Evolutionary conservation across 2,888 invertebrate genomes (phyloP).

Genomic region (Neoaliturus tenellus): DNA sequence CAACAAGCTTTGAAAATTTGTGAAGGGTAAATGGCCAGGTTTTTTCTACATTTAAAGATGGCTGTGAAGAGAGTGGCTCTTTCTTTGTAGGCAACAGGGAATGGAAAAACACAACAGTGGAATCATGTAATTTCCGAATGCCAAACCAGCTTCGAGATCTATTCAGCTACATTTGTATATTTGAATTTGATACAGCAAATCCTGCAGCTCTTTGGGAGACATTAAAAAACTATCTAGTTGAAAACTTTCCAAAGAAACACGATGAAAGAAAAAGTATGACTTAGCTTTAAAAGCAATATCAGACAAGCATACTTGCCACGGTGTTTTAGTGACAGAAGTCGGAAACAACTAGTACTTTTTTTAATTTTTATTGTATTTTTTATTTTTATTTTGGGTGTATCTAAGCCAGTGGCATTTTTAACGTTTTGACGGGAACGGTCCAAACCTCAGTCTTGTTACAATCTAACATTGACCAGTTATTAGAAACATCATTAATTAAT

Average conservation of each 20-base stretch:
- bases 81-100: background rate
- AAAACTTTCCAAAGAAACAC: background rate
- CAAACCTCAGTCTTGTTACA: too few relatives aligned
- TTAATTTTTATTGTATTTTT: too few relatives aligned
- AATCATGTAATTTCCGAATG: background rate
- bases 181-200: background rate
- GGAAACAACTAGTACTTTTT: too few relatives aligned
- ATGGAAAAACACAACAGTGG: background rate
- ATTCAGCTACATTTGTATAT: background rate
- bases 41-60: background rate
- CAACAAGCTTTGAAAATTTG: background rate
- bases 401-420: too few relatives aligned
- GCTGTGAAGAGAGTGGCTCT: background rate
- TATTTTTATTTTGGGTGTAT: too few relatives aligned
- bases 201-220: background rate
- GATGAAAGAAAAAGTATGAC: background rate
- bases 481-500: too few relatives aligned
- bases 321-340: background rate
- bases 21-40: background rate
- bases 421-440: too few relatives aligned
- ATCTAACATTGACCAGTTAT: too few relatives aligned
- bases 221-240: background rate
- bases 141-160: background rate
- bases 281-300: background rate
- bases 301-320: background rate